Evolutionary conservation across 1,140 invertebrate genomes (phyloP), one percentile per base, ranked within the genome.

Genomic region (Drosophila miranda): DNA sequence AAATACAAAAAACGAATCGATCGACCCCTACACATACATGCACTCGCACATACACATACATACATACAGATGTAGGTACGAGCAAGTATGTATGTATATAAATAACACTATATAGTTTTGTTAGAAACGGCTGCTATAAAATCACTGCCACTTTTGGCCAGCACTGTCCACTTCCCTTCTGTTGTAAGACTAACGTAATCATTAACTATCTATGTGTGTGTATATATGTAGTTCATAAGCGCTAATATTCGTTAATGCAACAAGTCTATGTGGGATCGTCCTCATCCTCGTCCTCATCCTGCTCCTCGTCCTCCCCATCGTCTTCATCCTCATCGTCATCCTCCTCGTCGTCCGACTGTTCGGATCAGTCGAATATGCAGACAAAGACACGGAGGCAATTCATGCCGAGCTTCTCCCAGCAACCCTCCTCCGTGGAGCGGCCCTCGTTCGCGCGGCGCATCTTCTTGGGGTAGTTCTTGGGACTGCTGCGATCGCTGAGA

Each of bases 381-480:
- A 90, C 89, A 23, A 91, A 90, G 45, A 91, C 72, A 28, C 90
- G 80, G 61, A 91, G 69, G 56, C 90, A 91, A 19, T 91, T 91
- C 51, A 91, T 77, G 16, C 86, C 86, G 8, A 86, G 73, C 64
- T 76, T 75, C 58, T 90, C 80, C 79, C 89, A 90, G 66, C 90
- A 91, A 3, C 88, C 75, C 44, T 91, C 86, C 42, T 90, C 86
- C 8, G 69, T 74, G 59, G 69, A 48, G 0, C 64, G 67, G 1
- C 73, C 86, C 30, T 84, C 81, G 45, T 89, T 72, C 13, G 82
- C 73, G n/a, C 66, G 58, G 3, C 90, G 60, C 90, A 91, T 91
- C 70, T 90, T 90, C 55, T 89, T 91, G 6, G 88, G 78, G 57
- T 91, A 91, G 51, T 91, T 91, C 62, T 90, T 91, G 0, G 88